phyloP scores from a whole-genome alignment of 2,888 invertebrate genomes.

The Chrysodeixis includens region DNA sequence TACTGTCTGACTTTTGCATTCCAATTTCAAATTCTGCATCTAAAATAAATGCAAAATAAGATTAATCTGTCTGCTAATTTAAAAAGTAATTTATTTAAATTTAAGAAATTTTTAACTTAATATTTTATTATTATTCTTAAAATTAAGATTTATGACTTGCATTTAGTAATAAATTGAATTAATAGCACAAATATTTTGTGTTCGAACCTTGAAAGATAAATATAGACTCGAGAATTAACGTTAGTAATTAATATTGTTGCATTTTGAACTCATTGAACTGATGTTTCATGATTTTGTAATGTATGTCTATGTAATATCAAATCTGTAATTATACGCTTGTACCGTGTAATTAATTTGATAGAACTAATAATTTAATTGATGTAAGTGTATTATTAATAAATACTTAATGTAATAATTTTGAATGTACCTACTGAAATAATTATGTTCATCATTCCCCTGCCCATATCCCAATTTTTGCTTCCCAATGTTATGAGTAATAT shows the following conservation, averaged over 20 bases:
- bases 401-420: not conserved
- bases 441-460: no score
- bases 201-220: slow-evolving; percentile 15
- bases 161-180: slow-evolving; percentile 1
- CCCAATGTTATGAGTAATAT: no score
- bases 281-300: not conserved
- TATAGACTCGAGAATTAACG: slow-evolving; percentile 14
- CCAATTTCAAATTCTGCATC: no score
- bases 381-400: not conserved
- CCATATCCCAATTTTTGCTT: no score
- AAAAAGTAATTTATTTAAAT: not conserved
- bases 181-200: slow-evolving; percentile 2
- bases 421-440: not conserved
- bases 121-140: not conserved
- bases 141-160: not conserved
- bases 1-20: no score
- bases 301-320: no score
- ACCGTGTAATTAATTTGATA: not conserved
- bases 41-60: not conserved
- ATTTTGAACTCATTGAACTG: slow-evolving; percentile 3
- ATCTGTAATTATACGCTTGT: not conserved
- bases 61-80: not conserved
- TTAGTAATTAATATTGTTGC: slow-evolving; percentile 1
- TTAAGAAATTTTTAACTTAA: not conserved
- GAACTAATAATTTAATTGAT: not conserved